Evolutionary conservation across 1,140 invertebrate genomes (phyloP), one percentile per base, ranked within the genome.

Genomic region (Idris sp.): DNA sequence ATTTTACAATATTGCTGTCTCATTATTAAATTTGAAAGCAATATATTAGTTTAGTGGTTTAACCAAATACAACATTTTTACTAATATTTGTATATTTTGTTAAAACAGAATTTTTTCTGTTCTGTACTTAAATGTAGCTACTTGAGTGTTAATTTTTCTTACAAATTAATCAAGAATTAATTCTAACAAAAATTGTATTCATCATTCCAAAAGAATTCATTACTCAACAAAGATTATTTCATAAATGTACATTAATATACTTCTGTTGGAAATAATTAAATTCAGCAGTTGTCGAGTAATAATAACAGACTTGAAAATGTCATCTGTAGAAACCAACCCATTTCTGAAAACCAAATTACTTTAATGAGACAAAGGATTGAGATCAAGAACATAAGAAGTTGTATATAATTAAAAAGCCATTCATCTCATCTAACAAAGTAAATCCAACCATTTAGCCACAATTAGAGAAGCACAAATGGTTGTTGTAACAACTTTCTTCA

Each of bases 291-390:
- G 7, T 6, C 9, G 2, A 4, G 22, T 10, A 19, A 4, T 22
- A 11, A 40, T 36, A 18, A 43, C 8, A n/a, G 28, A 4, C 2
- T 30, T 2, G 2, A 30, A 22, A 4, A 4, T 6, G 19, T 22
- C 19, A 22, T 6, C 19, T 22, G 3, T 22, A 22, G 9, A 40
- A 19, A 13, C 36, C 36, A 40, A 13, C 10, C 36, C 10, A 36
- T 40, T 40, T 1, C 22, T 43, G 11, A 43, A 43, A 30, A 43
- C 11, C n/a, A 26, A 43, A 43, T 26, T 13, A 6, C n/a, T 26
- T 5, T 4, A 43, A 26, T 14, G 19, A 26, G 9, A 40, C 1
- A 43, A 11, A 14, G n/a, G 2, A 43, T 26, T 8, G 18, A 14
- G 40, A 26, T 26, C 19, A 43, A 43, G 40, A 43, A 26, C 19